phyloP scores from a whole-genome alignment of 2,888 invertebrate species.

The Erebia ligea region DNA sequence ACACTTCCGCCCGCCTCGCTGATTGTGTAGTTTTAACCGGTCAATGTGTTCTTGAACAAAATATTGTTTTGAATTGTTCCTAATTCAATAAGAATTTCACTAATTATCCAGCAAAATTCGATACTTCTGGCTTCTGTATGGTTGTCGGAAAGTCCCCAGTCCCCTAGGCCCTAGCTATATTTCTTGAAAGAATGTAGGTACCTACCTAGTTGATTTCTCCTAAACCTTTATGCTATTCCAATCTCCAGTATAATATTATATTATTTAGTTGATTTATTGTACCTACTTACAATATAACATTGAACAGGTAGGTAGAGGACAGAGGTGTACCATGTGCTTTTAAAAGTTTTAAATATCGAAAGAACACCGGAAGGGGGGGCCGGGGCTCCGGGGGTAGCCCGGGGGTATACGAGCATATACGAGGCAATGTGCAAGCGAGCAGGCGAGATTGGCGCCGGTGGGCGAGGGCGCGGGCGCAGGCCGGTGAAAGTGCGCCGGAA shows the following conservation, averaged over 20 bases:
- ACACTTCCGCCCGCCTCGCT: conserved; percentile 79
- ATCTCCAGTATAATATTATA: too few relatives aligned
- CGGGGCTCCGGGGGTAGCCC: not conserved
- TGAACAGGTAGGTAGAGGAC: too few relatives aligned
- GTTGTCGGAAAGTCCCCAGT: too few relatives aligned
- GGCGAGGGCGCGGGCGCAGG: conserved; percentile 61
- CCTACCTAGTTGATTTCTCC: too few relatives aligned
- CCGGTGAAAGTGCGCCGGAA: conserved; percentile 79
- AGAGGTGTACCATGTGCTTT: not conserved
- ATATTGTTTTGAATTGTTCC: not conserved
- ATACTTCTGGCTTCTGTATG: too few relatives aligned
- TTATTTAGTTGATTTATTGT: too few relatives aligned
- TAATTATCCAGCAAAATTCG: too few relatives aligned
- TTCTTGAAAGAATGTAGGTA: too few relatives aligned
- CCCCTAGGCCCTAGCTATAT: too few relatives aligned
- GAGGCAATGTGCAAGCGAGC: conserved; percentile 61
- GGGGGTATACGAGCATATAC: conserved; percentile 40
- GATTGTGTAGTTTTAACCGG: conserved; percentile 70
- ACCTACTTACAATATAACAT: too few relatives aligned
- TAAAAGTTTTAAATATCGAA: not conserved
- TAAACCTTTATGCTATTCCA: too few relatives aligned
- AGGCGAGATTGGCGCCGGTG: conserved; percentile 50
- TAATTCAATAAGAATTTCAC: not conserved
- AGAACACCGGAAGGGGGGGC: conserved; percentile 2
- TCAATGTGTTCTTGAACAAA: conserved; percentile 57